Evolutionary conservation across 2,888 invertebrate species (phyloP), one percentile per base, ranked within the genome.

Genomic region (Acanthacorydalis orientalis): DNA sequence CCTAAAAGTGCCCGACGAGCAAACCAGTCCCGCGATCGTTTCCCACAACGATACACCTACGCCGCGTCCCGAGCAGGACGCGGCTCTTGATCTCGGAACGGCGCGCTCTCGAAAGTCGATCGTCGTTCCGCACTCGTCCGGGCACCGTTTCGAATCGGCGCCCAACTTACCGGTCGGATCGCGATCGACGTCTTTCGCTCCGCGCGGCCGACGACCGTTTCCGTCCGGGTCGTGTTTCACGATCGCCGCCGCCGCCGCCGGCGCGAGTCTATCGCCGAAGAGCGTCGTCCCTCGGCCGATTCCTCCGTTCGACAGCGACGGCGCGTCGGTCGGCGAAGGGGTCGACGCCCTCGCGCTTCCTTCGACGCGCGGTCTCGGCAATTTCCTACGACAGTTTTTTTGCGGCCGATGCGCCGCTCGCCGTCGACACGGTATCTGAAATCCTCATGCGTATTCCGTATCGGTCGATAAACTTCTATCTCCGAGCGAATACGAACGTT

Each of bases 361-460:
- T 8, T 44, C 33, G 9, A 32, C 4, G 9, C 34, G 12, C 9
- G 46, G 46, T 23, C 41, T 32, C 35, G 43, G 48, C 15, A 46
- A 44, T 35, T 43, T 43, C 3, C 43, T 16, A 2, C 16, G 9
- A 43, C 23, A 23, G 6, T 23, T 23, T 6, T 2, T 31, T 31
- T 38, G 16, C 23, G 42, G 11, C 16, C 31, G 32, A 44, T 48
- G 47, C 49, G 48, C 39, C 12, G 23, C 33, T 33, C 32, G 16
- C 46, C 33, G 37, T 48, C 44, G 39, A 42, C 23, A 23, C 23
- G 23, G 23, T 23, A 23, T 23, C 23, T 23, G 3, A 23, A 39
- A 12, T 46, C 43, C 70, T 79, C 77, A 80, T 72, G 80, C 80
- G 64, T 80, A 80, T 68, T 80, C 80, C 52, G 80, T 80, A 64